Percentiles rank a stretch among this genome's conserved stretches.
These are phyloP conservation scores for Corbicula japonica DNA, from an alignment of 2,888 invertebrate genomes.

Conservation along the genomic window DNA sequence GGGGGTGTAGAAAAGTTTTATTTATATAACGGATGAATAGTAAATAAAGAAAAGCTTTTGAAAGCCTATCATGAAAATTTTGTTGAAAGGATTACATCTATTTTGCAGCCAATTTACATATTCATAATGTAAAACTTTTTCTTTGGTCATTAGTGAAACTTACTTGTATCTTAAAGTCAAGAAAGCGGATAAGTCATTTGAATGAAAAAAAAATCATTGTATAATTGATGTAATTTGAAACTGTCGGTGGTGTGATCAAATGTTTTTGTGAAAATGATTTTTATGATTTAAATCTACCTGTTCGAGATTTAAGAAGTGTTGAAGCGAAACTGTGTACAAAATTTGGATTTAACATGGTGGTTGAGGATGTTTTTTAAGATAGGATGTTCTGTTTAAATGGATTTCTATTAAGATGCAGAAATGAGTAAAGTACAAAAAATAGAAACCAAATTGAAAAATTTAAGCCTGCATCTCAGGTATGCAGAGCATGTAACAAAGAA, in stretches of 20 bases:
- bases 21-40: slow-evolving; percentile 9
- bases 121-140: slow-evolving; percentile 4
- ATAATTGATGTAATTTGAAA: too few species aligned
- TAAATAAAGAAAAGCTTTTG: slow-evolving; percentile 2
- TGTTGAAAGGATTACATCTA: slow-evolving; percentile 3
- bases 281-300: too few species aligned
- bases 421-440: slow-evolving; percentile 18
- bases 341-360: not conserved
- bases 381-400: not conserved
- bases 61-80: not conserved
- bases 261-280: too few species aligned
- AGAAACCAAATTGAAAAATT: slow-evolving; percentile 48
- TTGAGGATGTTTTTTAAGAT: too few species aligned
- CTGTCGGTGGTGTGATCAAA: too few species aligned
- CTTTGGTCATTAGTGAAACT: slow-evolving; percentile 2
- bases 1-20: not conserved
- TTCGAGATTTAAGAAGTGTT: too few species aligned
- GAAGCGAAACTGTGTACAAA: slow-evolving; percentile 3
- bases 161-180: too few species aligned
- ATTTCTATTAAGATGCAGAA: not conserved
- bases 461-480: slow-evolving; percentile 55
- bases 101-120: not conserved
- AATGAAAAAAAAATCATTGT: too few species aligned
- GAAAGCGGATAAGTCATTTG: too few species aligned
- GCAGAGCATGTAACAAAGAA: slow-evolving; percentile 49